These are phyloP conservation scores for Melanotaenia trifasciata DNA, from an alignment of 2,797 vertebrate species.

Conservation along the genomic window DNA sequence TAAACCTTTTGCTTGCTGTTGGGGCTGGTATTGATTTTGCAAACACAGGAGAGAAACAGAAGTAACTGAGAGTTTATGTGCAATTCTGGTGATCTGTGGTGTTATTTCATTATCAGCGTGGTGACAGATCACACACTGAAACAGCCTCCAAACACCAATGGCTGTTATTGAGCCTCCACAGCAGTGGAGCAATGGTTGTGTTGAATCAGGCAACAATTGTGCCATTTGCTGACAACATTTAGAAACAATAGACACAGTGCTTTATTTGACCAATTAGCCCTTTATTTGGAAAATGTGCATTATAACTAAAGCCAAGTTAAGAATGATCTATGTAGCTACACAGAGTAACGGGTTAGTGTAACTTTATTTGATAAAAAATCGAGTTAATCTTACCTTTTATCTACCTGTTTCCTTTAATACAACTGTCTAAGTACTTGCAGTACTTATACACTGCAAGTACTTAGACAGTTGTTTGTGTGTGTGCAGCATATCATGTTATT, in stretches of 20 bases:
- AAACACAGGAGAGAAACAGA: conserved; percentile 19
- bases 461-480: conserved; percentile 1
- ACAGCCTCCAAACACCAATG: conserved; percentile 30
- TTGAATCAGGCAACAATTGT: conserved; percentile 7
- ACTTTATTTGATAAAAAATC: not conserved
- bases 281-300: not conserved
- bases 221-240: not conserved
- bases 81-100: conserved; percentile 19
- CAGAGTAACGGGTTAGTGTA: accelerated
- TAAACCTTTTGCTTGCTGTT: conserved; percentile 28
- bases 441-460: no score
- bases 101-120: conserved; percentile 59
- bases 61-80: conserved; percentile 8
- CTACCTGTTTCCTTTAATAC: not conserved
- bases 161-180: conserved; percentile 11
- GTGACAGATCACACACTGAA: conserved; percentile 55
- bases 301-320: not conserved
- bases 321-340: not conserved
- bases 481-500: conserved; percentile 1
- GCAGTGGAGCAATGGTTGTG: not conserved
- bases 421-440: not conserved
- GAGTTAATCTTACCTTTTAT: not conserved
- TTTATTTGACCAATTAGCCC: no score
- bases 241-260: no score
- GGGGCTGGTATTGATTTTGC: conserved; percentile 43